Percentiles rank a stretch among this genome's conserved stretches.
These are phyloP conservation scores for Morelia viridis DNA, from an alignment of 2,797 vertebrate genomes.

Conservation along the genomic window DNA sequence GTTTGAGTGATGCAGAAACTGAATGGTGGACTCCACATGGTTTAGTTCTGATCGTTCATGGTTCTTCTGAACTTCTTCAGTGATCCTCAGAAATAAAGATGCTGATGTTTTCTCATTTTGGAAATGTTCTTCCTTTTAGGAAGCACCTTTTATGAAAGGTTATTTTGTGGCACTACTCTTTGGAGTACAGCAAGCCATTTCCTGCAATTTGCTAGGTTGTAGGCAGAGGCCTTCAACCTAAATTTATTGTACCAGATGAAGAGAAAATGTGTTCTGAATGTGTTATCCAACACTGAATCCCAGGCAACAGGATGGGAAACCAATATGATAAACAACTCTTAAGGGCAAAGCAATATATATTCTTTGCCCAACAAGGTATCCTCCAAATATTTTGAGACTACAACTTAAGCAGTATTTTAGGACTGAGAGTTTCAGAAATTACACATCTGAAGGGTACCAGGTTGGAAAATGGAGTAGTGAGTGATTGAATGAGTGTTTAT, in stretches of 20 bases:
- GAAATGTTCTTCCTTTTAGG: constrained; percentile 36
- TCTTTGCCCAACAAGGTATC: background rate
- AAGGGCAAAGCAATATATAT: background rate
- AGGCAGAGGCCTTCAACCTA: background rate
- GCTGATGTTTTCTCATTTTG: background rate
- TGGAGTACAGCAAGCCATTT: constrained; percentile 29
- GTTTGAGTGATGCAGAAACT: background rate
- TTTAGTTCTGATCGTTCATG: background rate
- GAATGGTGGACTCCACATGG: background rate
- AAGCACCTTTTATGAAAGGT: constrained; percentile 55
- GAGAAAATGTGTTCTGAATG: background rate
- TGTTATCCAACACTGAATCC: background rate
- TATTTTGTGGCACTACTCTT: constrained; percentile 43
- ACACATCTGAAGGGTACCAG: background rate
- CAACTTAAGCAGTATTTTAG: background rate
- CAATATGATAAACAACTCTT: background rate
- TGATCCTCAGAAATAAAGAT: background rate
- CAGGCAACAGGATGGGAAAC: constrained; percentile 16
- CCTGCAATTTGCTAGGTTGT: background rate
- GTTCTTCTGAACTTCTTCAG: background rate
- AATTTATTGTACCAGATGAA: background rate
- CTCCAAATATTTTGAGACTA: background rate
- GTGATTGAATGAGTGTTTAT: background rate
- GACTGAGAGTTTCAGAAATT: background rate
- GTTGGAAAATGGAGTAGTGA: background rate